Evolutionary conservation across 2,797 vertebrate species (phyloP), one percentile per base, ranked within the genome.

Genomic region (Vultur gryphus): DNA sequence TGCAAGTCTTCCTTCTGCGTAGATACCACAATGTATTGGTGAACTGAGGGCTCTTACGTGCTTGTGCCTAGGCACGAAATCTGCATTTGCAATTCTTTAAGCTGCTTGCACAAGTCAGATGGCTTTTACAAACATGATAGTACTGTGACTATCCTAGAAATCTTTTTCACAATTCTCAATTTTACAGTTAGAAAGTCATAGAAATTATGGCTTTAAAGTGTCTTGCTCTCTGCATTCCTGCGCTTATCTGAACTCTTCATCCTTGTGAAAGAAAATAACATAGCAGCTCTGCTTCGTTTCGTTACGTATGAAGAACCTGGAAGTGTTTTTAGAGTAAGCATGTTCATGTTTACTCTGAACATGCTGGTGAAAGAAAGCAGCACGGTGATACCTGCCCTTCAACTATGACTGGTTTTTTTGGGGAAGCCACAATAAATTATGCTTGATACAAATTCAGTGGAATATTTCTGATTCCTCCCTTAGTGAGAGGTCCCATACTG

Each of bases 21-120:
- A 70, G 58, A 49, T 52, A 79, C 44, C 31, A 26, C 61, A 72
- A 24, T 0, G 3, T 19, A 35, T 29, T 0, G 0, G 69, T 41
- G 76, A 94, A 62, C 43, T 3, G 55, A 79, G 26, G 23, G 35
- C 67, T 89, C 64, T 20, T n/a, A 65, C n/a, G 6, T 7, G 41
- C 25, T 39, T 29, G 57, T 48, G 57, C 46, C 72, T 51, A 24
- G 25, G 72, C 79, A 78, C 4, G 4, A 87, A 51, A 79, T 70
- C 46, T n/a, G 25, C 46, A 46, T 66, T 73, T 55, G 78, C 43
- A 46, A 11, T 49, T 89, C 37, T 67, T 33, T 33, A 23, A 71
- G 78, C 44, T 73, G 78, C 57, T 54, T 72, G 75, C 48, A 11
- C 0, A 5, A 44, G 29, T 91, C 64, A 35, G 81, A 71, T 16